Evolutionary conservation across 2,888 invertebrate species (phyloP), one percentile per base, ranked within the genome.

Genomic region (Acrobasis consociella): DNA sequence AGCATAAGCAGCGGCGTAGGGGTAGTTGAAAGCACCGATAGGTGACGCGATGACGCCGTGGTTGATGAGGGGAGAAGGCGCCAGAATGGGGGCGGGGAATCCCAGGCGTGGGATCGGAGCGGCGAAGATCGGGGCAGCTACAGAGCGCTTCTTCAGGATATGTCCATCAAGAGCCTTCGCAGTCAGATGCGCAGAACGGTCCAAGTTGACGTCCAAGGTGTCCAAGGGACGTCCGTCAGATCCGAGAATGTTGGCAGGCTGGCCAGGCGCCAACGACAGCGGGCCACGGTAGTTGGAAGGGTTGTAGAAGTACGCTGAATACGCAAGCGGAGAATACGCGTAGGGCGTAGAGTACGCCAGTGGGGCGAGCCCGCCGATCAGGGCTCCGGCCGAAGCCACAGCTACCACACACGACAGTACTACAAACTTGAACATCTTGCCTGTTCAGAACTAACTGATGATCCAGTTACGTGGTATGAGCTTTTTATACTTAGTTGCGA

Each of bases 321-420:
- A 80, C 15, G 78, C 77, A 46, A 75, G 51, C 7, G 82, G 74
- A 5, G 58, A 50, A 49, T 50, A 59, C 9, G 15, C 59, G 15
- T 37, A 59, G 9, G 49, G 50, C 11, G 60, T 5, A 5, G 51
- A 60, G 51, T 52, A 42, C 16, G 51, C 51, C 10, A 52, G 17
- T 62, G 61, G 72, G 63, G 80, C 68, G 62, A 70, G 59, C 31
- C 63, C 65, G 42, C 65, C 66, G 63, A 77, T 38, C 31, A 72
- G 67, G 65, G 49, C 64, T 38, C 75, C 67, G 17, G 94, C 94
- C 65, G 91, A 87, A 71, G 91, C 94, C 70, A 93, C 86, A 70
- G 94, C 94, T 82, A 94, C 72, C 74, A 94, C 79, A 86, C 94
- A 94, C 78, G 93, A 94, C 89, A 95, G 93, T 84, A 94, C 94